Evolutionary conservation across 2,113 vertebrate species (phyloP).

Genomic region (Ictidomys tridecemlineatus): DNA sequence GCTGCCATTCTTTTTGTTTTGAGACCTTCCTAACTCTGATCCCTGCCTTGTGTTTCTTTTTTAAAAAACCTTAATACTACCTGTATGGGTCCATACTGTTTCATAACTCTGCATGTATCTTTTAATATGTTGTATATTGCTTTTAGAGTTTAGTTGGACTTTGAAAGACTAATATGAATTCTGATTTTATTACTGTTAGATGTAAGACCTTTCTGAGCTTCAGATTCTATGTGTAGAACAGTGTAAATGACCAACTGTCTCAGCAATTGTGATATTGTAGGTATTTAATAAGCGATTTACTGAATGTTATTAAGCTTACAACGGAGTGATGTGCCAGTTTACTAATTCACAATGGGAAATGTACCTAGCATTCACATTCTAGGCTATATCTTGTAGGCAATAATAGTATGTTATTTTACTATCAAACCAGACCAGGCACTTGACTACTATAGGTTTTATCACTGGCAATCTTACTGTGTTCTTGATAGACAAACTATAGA

Average conservation of each 20-base stretch:
- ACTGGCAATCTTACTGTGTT: background rate
- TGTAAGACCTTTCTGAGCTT: background rate
- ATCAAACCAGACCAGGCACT: background rate
- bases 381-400: background rate
- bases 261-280: background rate
- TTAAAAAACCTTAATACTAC: background rate
- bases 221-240: background rate
- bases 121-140: background rate
- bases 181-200: background rate
- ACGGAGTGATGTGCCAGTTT: background rate
- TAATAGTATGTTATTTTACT: background rate
- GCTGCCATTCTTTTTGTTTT: background rate
- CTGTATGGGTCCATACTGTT: background rate
- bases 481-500: background rate
- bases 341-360: background rate
- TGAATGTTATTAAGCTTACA: background rate
- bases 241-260: background rate
- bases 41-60: background rate
- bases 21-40: background rate
- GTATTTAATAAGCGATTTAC: background rate
- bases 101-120: background rate
- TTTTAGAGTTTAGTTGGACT: conserved; percentile 28
- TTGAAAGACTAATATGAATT: conserved; percentile 30
- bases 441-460: background rate
- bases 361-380: background rate